Base-by-base conservation (phyloP, 2,888 invertebrate species). In the Hesperia comma region DNA sequence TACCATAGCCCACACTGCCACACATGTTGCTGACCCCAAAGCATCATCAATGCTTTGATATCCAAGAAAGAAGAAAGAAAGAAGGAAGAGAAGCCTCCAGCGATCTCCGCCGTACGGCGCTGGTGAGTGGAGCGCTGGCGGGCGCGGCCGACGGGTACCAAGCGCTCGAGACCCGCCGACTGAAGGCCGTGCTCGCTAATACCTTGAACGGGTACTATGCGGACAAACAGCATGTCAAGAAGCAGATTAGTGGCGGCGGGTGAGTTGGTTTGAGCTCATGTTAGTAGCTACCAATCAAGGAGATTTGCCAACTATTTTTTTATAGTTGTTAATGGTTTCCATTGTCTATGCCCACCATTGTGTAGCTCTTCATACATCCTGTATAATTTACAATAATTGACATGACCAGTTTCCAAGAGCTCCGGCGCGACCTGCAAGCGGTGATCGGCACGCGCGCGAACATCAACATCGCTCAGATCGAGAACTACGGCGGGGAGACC, bases 401-500 rank as follows among this genome's bases (percentile, higher is more conserved):
- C 26, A 5, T 66, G 63, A 14, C 26, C 71, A 96, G 97, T 53
- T 97, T 99, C 79, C 98, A 98, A 89, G 99, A 99, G 80, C 92
- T 99, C 21, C 94, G 98, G 6, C 94, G 99, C 58, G 99, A 99
- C 82, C 90, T 99, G 70, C 98, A 99, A 90, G 98, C 98, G 0
- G 96, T 98, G 12, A 96, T 99, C 73, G 97, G 98, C 2, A 96
- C 97, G 0, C 94, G 97, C 64, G 96, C 98, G 0, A 98, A 98
- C 82, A 97, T 98, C 68, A 98, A 98, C 82, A 97, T 98, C 71
- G 98, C 97, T 0, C 97, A 97, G 82, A 97, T 98, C 54, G 99
- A 99, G 85, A 97, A 98, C 87, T 99, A 98, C 81, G 99, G 98
- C 2, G 99, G 98, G 0, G 99, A 99, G 90, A 99, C 98, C 0